These are phyloP conservation scores for Pomacea maculata DNA, from an alignment of 1,140 invertebrate species.

Conservation along the genomic window DNA sequence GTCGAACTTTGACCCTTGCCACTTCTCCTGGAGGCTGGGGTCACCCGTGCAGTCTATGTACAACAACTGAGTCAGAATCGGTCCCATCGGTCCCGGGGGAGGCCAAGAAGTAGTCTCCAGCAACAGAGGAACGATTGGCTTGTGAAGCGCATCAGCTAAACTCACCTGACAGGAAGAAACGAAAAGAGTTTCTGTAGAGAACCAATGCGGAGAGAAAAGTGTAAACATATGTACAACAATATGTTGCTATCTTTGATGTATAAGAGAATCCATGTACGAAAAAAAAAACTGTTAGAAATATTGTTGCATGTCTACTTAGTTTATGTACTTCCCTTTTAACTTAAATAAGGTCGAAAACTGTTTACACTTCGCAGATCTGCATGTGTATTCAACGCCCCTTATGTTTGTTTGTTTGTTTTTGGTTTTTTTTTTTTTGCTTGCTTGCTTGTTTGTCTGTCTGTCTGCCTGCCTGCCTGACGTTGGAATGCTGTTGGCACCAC, in stretches of 20 bases:
- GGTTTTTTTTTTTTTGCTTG: background rate
- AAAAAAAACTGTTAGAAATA: too few relatives aligned
- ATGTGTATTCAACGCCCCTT: too few relatives aligned
- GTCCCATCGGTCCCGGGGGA: constrained; percentile 59
- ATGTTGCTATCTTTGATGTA: too few relatives aligned
- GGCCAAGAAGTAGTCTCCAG: constrained; percentile 59
- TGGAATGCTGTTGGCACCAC: background rate
- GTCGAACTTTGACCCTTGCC: constrained; percentile 46
- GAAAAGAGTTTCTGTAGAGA: too few relatives aligned
- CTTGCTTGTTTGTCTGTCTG: background rate
- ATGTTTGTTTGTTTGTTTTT: too few relatives aligned
- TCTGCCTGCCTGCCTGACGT: background rate
- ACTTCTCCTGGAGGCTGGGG: constrained; percentile 34
- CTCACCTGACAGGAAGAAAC: constrained; percentile 23
- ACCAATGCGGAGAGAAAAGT: too few relatives aligned
- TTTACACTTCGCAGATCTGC: too few relatives aligned
- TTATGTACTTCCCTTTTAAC: too few relatives aligned
- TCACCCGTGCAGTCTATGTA: constrained; percentile 51
- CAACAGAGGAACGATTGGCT: constrained; percentile 59
- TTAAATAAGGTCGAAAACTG: too few relatives aligned
- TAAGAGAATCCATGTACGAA: too few relatives aligned
- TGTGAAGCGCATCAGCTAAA: constrained; percentile 56
- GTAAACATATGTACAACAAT: too few relatives aligned
- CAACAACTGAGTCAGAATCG: constrained; percentile 56
- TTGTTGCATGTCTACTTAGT: too few relatives aligned